Conservation (phyloP, 2,113 vertebrate species). For the Pseudorectes ferrugineus region DNA sequence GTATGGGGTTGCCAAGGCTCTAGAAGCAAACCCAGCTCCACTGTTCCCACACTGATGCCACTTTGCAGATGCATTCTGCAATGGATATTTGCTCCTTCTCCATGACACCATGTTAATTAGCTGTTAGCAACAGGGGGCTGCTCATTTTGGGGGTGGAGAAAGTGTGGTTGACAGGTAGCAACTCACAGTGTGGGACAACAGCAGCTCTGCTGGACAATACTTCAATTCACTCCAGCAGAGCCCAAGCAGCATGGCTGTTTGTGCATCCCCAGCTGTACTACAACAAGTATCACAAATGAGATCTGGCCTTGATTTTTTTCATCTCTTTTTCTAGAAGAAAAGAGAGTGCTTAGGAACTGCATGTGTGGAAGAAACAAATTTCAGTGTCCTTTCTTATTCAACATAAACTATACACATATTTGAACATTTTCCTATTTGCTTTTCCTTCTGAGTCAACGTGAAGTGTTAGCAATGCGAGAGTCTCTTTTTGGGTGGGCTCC, state of each 20-base stretch:
- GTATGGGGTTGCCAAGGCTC: neutral
- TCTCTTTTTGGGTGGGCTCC: slow-evolving; percentile 25
- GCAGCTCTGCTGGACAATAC: neutral
- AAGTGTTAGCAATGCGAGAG: neutral
- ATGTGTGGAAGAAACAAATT: neutral
- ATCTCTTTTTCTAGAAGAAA: neutral
- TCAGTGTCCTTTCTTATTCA: neutral
- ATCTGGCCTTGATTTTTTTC: neutral
- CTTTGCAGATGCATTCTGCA: neutral
- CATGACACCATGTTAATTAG: neutral
- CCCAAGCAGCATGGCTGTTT: neutral
- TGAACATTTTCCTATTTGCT: neutral
- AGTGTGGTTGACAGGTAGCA: neutral
- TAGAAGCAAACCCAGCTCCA: neutral
- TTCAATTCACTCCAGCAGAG: neutral
- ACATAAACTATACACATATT: neutral
- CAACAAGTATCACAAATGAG: neutral
- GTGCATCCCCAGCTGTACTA: neutral
- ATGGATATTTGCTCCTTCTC: neutral
- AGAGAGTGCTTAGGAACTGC: neutral
- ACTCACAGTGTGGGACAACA: neutral
- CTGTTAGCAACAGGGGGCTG: neutral
- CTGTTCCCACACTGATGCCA: neutral
- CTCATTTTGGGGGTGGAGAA: neutral
- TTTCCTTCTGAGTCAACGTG: neutral